These are phyloP conservation scores for Deroptyus accipitrinus DNA, from an alignment of 2,113 vertebrate genomes.

Conservation along the genomic window DNA sequence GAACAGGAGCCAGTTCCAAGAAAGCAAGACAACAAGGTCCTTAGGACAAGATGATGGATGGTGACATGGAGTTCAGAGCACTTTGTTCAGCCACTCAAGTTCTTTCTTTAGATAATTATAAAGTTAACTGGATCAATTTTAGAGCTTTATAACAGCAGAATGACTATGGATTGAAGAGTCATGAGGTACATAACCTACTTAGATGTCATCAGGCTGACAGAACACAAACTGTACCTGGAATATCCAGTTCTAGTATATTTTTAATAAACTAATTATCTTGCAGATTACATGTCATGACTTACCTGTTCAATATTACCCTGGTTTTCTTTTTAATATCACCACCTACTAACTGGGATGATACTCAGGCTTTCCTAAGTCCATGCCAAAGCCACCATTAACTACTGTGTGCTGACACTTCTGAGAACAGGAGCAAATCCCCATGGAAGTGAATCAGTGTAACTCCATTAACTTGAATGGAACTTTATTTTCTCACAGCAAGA, in stretches of 20 bases:
- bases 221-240: background rate
- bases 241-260: background rate
- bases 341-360: fast-evolving
- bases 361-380: background rate
- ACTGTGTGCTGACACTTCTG: background rate
- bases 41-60: conserved; percentile 64
- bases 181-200: conserved; percentile 11
- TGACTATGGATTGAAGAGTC: conserved; percentile 8
- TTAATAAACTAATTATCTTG: background rate
- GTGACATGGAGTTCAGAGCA: conserved; percentile 29
- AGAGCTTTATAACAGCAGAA: conserved; percentile 4
- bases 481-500: conserved; percentile 6
- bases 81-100: conserved; percentile 38
- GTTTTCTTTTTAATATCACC: background rate
- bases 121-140: conserved; percentile 46
- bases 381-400: conserved; percentile 32
- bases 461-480: conserved; percentile 9
- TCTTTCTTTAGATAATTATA: conserved; percentile 15
- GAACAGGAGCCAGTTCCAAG: conserved; percentile 61
- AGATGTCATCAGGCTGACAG: conserved; percentile 24
- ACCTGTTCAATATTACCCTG: background rate
- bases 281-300: background rate
- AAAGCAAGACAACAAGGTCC: conserved; percentile 29
- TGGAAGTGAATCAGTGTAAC: background rate
- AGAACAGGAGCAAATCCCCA: background rate